Evolutionary conservation across 2,888 invertebrate species (phyloP).

Genomic region (Agrotis exclamationis): DNA sequence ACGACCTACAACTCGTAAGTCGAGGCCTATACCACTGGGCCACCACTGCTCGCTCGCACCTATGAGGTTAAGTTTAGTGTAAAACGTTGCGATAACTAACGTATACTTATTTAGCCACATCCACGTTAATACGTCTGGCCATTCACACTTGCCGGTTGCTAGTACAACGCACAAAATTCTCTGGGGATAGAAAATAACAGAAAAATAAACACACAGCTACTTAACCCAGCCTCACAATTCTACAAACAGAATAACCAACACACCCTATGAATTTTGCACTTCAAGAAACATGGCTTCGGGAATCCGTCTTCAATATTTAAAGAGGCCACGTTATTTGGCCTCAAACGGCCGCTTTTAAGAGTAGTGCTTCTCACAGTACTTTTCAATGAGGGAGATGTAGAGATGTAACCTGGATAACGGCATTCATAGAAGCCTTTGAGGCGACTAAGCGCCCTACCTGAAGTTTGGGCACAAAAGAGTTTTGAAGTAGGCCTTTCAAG

Average conservation of each 20-base stretch:
- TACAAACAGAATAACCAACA: neutral
- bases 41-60: too few relatives aligned
- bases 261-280: neutral
- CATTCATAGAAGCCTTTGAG: slow-evolving; percentile 65
- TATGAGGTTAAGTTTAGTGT: too few relatives aligned
- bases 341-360: slow-evolving; percentile 63
- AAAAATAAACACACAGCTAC: neutral
- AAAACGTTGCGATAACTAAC: too few relatives aligned
- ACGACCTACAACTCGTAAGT: too few relatives aligned
- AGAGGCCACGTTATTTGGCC: slow-evolving; percentile 54
- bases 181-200: too few relatives aligned
- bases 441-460: slow-evolving; percentile 44
- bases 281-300: slow-evolving; percentile 17
- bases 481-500: slow-evolving; percentile 24
- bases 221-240: neutral
- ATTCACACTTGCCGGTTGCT: too few relatives aligned
- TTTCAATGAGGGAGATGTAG: slow-evolving; percentile 70
- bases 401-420: slow-evolving; percentile 81
- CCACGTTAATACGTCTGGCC: too few relatives aligned
- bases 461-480: slow-evolving; percentile 59
- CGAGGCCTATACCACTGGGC: too few relatives aligned
- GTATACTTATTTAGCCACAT: too few relatives aligned
- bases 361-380: slow-evolving; percentile 63
- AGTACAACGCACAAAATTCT: too few relatives aligned
- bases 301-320: slow-evolving; percentile 37